Evolutionary conservation across 2,113 vertebrate species (phyloP).

Genomic region (Polyodon spathula): DNA sequence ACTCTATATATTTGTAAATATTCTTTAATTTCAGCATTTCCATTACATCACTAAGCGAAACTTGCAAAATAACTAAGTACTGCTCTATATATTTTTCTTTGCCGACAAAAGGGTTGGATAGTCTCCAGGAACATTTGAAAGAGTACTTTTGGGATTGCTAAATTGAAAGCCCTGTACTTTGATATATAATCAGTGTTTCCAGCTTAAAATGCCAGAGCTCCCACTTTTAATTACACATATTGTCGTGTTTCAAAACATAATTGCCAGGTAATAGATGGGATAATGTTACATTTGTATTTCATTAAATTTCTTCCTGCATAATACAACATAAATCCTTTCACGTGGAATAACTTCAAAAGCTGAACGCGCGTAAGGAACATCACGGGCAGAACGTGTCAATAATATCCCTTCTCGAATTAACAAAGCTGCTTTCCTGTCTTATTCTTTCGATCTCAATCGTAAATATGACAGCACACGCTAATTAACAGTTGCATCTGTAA

Average conservation of each 20-base stretch:
- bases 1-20: too few relatives aligned
- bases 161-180: neutral
- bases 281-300: neutral
- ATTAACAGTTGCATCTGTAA: neutral
- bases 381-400: too few relatives aligned
- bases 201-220: neutral
- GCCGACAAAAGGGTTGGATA: neutral
- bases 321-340: too few relatives aligned
- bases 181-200: neutral
- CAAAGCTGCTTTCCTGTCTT: too few relatives aligned
- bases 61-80: neutral
- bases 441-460: too few relatives aligned
- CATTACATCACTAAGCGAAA: neutral
- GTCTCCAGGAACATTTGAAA: neutral
- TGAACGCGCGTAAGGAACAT: too few relatives aligned
- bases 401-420: too few relatives aligned
- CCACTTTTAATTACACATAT: neutral
- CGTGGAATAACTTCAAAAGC: too few relatives aligned
- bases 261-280: neutral
- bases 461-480: too few relatives aligned
- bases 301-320: too few relatives aligned
- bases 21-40: neutral
- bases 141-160: neutral
- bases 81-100: too few relatives aligned
- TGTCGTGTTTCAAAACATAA: neutral